Base-by-base conservation (phyloP, 2,113 vertebrate species). In the Psettodes erumei region DNA sequence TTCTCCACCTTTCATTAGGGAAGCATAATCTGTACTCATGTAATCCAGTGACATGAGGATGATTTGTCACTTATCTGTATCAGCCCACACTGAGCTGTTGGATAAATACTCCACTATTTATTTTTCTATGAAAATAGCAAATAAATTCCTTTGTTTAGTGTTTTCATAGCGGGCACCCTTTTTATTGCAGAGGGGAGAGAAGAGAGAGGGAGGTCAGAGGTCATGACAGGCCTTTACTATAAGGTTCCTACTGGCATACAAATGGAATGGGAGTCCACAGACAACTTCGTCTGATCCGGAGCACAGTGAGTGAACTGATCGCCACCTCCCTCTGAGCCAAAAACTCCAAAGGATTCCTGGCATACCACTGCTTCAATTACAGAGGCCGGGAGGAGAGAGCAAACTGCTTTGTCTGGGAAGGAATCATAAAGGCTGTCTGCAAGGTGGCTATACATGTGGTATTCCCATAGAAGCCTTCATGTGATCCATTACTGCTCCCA, bases 271-370 rank as follows among this genome's bases (percentile, higher is more conserved):
- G 42, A 73, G 74, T 45, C 70, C 11, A 13, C 5, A 5, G 65
- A 80, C 64, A 83, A 37, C 73, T 81, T 8, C 11, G 64, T 67
- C 63, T 85, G 88, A 91, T 71, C 88, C 75, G 16, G 42, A 59
- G 61, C 7, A 42, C 5, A 37, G 65, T 53, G 77, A 90, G 83
- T 71, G 81, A 87, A 79, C 71, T 63, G 84, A 90, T 88, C 81
- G 50, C 53, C 79, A 69, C 83, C 85, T 72, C 72, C 80, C 75
- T 68, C 68, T 35, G 64, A 74, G 68, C 68, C 76, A 60, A 74
- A 75, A 72, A 55, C 77, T 76, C 86, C 81, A 74, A 79, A 85
- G 81, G 79, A 90, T 90, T 90, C 85, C 79, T 65, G 23, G 60
- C 71, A 90, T 90, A 64, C 88, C 85, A 62, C 45, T 3, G 59